Conservation (phyloP, 2,113 vertebrate genomes). For the Tragelaphus buxtoni region DNA sequence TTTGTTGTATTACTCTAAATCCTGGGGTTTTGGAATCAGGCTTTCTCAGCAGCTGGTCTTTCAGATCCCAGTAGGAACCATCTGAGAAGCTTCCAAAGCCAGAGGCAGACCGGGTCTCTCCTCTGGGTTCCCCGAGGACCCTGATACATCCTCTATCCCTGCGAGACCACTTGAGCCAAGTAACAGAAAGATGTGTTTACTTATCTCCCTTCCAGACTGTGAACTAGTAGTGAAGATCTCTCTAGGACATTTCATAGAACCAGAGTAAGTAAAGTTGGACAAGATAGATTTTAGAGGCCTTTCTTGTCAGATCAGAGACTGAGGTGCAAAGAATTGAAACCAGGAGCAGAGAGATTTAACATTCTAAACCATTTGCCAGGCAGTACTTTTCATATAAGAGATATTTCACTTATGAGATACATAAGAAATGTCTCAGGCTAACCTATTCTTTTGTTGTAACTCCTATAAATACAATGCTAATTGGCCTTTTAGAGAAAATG, state of each 20-base stretch:
- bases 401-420: not conserved
- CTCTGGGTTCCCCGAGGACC: not conserved
- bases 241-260: not conserved
- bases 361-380: not conserved
- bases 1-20: not conserved
- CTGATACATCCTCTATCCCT: not conserved
- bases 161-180: not conserved
- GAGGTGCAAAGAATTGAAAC: not conserved
- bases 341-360: not conserved
- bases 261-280: not conserved
- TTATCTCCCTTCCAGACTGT: not conserved
- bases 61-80: not conserved
- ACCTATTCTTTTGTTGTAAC: not conserved
- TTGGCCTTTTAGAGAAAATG: constrained; percentile 4
- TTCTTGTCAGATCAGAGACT: constrained; percentile 8
- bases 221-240: not conserved
- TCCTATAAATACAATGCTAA: constrained; percentile 19
- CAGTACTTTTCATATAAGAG: not conserved
- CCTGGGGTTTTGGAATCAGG: not conserved
- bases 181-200: not conserved
- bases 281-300: not conserved
- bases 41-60: not conserved
- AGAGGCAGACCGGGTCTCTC: not conserved
- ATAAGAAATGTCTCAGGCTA: constrained; percentile 28
- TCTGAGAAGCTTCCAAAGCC: not conserved